Conservation (phyloP, 2,113 vertebrate species). For the Zootoca vivipara region DNA sequence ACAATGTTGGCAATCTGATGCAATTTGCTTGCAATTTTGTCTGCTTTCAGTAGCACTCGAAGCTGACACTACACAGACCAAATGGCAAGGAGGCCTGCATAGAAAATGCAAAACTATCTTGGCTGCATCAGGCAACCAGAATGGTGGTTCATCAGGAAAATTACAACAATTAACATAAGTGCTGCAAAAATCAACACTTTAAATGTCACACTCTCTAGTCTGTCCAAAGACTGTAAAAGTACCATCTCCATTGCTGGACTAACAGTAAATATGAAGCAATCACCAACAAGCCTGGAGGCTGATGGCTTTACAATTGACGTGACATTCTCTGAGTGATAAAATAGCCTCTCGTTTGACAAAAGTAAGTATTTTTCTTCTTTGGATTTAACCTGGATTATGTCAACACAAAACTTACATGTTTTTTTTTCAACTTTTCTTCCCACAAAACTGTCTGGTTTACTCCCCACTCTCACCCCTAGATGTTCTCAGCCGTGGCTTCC, state of each 20-base stretch:
- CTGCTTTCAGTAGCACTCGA: constrained; percentile 99
- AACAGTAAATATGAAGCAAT: constrained; percentile 97
- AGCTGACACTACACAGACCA: constrained; percentile 99
- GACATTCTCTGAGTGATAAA: constrained; percentile 97
- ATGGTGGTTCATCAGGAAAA: constrained; percentile 99
- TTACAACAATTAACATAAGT: constrained; percentile 99
- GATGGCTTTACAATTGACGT: constrained; percentile 99
- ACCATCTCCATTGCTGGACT: constrained; percentile 93
- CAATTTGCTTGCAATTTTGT: constrained; percentile 99
- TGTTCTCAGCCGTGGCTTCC: constrained; percentile 54
- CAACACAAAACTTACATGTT: constrained; percentile 77
- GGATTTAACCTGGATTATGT: constrained; percentile 87
- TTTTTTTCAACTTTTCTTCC: constrained; percentile 57
- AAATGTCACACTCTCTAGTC: constrained; percentile 99
- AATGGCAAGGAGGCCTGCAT: constrained; percentile 98
- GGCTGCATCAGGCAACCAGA: constrained; percentile 99
- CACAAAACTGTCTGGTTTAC: constrained; percentile 45
- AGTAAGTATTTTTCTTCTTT: constrained; percentile 86
- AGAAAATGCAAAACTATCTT: constrained; percentile 99
- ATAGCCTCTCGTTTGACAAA: constrained; percentile 93
- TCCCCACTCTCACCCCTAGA: constrained; percentile 45
- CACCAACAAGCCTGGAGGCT: constrained; percentile 94
- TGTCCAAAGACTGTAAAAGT: constrained; percentile 97
- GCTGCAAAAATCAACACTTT: constrained; percentile 99
- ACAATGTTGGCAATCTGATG: constrained; percentile 99